Conservation (phyloP, 2,797 vertebrate species). For the Lepus oiostolus region DNA sequence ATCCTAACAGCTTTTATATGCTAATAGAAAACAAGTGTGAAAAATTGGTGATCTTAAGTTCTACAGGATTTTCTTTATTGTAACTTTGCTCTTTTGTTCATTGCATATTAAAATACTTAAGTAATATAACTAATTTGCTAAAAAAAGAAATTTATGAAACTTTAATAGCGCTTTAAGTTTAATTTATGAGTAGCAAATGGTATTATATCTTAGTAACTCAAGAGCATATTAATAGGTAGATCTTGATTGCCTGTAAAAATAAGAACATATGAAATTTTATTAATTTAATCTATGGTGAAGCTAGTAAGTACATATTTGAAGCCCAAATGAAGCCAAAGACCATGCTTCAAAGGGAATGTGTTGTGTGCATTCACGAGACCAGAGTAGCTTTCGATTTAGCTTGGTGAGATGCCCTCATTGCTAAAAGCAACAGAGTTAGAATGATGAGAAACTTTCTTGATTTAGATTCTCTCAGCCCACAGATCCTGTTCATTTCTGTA, state of each 20-base stretch:
- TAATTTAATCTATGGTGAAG: background rate
- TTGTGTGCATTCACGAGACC: background rate
- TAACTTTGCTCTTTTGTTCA: conserved; percentile 32
- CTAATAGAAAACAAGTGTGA: conserved; percentile 41
- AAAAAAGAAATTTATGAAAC: conserved; percentile 32
- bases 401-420: background rate
- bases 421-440: background rate
- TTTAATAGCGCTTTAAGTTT: conserved; percentile 27
- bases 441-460: background rate
- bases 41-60: conserved; percentile 9
- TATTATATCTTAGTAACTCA: conserved; percentile 50
- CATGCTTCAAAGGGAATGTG: background rate
- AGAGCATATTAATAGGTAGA: conserved; percentile 22
- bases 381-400: background rate
- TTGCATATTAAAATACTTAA: conserved; percentile 24
- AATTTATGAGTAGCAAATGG: conserved; percentile 41
- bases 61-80: conserved; percentile 1
- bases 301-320: background rate
- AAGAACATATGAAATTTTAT: background rate
- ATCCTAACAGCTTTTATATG: background rate
- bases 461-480: background rate
- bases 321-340: background rate
- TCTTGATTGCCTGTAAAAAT: conserved; percentile 39
- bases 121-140: conserved; percentile 37
- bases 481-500: background rate